Base-by-base conservation (phyloP, 1,140 invertebrate species). In the Trachymyrmex septentrionalis region DNA sequence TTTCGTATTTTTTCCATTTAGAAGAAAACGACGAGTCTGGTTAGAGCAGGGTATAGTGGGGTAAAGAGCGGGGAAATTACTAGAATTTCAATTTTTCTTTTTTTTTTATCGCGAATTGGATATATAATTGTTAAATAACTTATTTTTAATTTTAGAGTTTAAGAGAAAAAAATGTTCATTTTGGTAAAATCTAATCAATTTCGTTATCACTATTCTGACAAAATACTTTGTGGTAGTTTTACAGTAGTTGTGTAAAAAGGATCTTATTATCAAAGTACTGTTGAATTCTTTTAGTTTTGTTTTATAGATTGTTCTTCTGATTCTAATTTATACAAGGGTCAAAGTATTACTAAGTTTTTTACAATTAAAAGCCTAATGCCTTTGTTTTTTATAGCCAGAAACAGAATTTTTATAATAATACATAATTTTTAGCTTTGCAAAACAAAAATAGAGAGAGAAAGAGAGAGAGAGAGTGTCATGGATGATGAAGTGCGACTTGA, bases 401-500 rank as follows among this genome's bases (percentile, higher is more conserved):
- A 38, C n/a, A 72, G 24, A 5, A 30, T 67, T 67, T 66, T 38
- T 75, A 48, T 30, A 48, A 38, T 61, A 30, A 38, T 2, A n/a
- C 24, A 6, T 59, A 75, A 61, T 34, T 84, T 84, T 69, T 3
- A 38, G 38, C 38, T 69, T 69, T 69, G 1, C 9, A 48, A 48
- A 69, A 14, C 14, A 69, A 69, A 69, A 69, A 63, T 16, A n/a
- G 16, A 14, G 21, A 48, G 48, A 38, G 12, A 77, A 30, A 88
- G 12, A 88, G 12, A 48, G 48, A 48, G 12, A 12, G 34, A 10
- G 44, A 81, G 91, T 92, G 92, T 91, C 93, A 95, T 95, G 95
- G 95, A 95, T 89, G 95, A 95, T 92, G 95, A 95, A 88, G 94
- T 95, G 86, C 94, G 94, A 86, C 91, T 95, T 87, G 95, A 95